Evolutionary conservation across 2,888 invertebrate genomes (phyloP).

Genomic region (Empis livida): DNA sequence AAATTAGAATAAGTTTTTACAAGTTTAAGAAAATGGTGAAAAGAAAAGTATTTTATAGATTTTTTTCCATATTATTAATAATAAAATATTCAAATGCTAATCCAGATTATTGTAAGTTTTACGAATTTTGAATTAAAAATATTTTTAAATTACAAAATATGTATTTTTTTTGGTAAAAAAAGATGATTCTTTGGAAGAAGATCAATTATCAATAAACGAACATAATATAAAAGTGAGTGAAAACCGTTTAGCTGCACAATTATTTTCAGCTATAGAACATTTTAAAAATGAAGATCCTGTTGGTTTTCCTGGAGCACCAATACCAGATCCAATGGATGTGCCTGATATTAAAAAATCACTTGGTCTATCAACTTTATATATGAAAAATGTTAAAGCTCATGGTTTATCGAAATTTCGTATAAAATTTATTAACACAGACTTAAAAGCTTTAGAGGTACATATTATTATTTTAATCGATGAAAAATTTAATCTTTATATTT

Average conservation of each 20-base stretch:
- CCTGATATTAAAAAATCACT: conserved; percentile 63
- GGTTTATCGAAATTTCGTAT: conserved; percentile 71
- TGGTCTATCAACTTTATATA: conserved; percentile 53
- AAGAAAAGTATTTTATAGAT: no score
- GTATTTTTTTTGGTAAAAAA: conserved; percentile 3
- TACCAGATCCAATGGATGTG: conserved; percentile 69
- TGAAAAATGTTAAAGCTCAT: conserved; percentile 56
- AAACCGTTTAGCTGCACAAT: conserved; percentile 57
- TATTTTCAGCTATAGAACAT: conserved; percentile 57
- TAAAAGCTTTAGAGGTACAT: conserved; percentile 59
- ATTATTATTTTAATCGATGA: neutral
- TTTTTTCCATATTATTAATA: no score
- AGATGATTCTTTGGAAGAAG: conserved; percentile 10
- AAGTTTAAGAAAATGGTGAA: no score
- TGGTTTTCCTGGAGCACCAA: conserved; percentile 63
- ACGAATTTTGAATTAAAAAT: no score
- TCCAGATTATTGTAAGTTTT: no score
- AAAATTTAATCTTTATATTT: neutral
- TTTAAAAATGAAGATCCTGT: conserved; percentile 69
- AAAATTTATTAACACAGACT: conserved; percentile 53
- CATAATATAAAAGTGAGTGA: conserved; percentile 39
- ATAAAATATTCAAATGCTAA: no score
- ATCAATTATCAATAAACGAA: conserved; percentile 16
- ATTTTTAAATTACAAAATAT: no score
- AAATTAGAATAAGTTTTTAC: no score